Evolutionary conservation across 2,113 vertebrate species (phyloP).

Genomic region (Dasyornis broadbenti): DNA sequence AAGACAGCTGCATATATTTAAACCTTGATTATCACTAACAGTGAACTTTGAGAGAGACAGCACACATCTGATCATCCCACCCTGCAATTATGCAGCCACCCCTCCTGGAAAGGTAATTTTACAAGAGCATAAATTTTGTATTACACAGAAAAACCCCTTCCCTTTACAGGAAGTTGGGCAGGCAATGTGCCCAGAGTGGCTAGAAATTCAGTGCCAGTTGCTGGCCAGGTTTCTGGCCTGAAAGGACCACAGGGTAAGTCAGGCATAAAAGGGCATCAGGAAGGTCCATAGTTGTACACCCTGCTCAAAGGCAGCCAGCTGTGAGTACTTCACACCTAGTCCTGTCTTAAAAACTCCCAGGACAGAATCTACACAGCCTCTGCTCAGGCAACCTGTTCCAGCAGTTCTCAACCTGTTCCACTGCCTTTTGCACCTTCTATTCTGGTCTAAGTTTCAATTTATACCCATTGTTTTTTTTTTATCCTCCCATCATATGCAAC

Average conservation of each 20-base stretch:
- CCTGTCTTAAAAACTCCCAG: not conserved
- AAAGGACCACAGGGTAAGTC: too few species aligned
- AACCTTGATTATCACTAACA: not conserved
- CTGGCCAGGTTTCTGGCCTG: not conserved
- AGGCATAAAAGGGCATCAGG: too few species aligned
- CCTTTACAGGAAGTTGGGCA: not conserved
- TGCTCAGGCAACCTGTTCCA: not conserved
- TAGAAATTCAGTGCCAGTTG: not conserved
- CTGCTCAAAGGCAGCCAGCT: not conserved
- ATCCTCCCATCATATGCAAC: not conserved
- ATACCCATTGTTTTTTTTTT: accelerated
- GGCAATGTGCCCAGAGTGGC: not conserved
- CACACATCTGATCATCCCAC: not conserved
- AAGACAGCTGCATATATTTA: not conserved
- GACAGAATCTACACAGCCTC: not conserved
- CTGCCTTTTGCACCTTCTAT: not conserved
- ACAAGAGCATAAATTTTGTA: not conserved
- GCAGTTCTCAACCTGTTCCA: not conserved
- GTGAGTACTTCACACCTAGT: not conserved
- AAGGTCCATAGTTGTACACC: accelerated
- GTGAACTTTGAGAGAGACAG: not conserved
- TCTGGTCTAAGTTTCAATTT: not conserved
- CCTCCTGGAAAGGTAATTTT: not conserved
- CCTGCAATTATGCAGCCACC: not conserved
- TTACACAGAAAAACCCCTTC: not conserved